phyloP scores from a whole-genome alignment of 2,888 invertebrate genomes.

The Epirrhoe tristata region DNA sequence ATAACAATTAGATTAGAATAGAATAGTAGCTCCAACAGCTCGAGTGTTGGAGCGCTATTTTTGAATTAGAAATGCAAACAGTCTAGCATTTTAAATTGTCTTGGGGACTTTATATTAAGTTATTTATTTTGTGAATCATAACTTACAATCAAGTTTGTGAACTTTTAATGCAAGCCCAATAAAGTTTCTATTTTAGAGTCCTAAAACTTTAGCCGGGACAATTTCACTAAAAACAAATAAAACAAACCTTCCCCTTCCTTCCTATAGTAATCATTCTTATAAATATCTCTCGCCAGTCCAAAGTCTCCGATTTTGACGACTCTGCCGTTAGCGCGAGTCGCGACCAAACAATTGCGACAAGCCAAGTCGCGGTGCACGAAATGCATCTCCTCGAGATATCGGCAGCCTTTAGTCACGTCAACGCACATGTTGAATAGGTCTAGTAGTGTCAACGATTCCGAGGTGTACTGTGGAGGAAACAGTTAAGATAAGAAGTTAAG shows the following conservation, averaged over 20 bases:
- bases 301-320: slow-evolving; percentile 99
- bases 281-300: slow-evolving; percentile 97
- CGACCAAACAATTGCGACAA: slow-evolving; percentile 97
- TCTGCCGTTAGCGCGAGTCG: slow-evolving; percentile 88
- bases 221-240: not conserved
- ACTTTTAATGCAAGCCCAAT: not conserved
- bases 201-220: not conserved
- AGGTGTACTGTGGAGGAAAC: slow-evolving; percentile 78
- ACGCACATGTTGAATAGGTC: slow-evolving; percentile 97
- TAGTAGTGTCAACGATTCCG: slow-evolving; percentile 89
- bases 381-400: slow-evolving; percentile 98
- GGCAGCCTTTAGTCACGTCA: slow-evolving; percentile 97
- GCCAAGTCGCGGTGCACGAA: slow-evolving; percentile 99
- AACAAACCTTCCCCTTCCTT: slow-evolving; percentile 92
- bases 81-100: too few relatives aligned
- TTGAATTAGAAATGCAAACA: too few relatives aligned
- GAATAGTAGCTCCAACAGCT: too few relatives aligned
- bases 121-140: too few relatives aligned
- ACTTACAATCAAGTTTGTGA: not conserved
- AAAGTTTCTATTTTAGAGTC: not conserved
- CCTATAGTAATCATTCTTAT: slow-evolving; percentile 98
- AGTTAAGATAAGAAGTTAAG: not conserved
- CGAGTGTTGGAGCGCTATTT: too few relatives aligned
- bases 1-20: too few relatives aligned
- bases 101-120: too few relatives aligned